Evolutionary conservation across 1,140 invertebrate species (phyloP).

Genomic region (Elymnias hypermnestra): DNA sequence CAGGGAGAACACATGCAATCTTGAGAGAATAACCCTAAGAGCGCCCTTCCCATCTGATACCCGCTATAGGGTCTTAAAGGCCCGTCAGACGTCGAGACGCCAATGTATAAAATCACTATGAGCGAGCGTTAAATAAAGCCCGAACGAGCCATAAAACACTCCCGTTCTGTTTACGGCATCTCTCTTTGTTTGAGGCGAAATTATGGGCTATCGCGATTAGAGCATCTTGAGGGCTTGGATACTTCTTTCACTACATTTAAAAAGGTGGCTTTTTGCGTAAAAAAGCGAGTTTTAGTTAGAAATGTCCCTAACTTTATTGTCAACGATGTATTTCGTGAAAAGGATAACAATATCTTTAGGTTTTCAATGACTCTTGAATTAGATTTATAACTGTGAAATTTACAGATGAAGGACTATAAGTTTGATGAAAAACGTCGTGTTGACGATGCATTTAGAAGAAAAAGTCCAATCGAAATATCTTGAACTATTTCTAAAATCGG

Average conservation of each 20-base stretch:
- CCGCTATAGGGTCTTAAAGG: conserved; percentile 29
- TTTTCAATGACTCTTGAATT: too few species aligned
- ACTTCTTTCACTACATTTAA: neutral
- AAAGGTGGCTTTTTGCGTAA: neutral
- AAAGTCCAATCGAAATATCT: too few species aligned
- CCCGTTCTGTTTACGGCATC: conserved; percentile 32
- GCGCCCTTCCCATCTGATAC: conserved; percentile 29
- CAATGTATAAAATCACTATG: conserved; percentile 53
- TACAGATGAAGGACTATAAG: too few species aligned
- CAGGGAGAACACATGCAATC: conserved; percentile 27
- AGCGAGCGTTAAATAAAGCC: conserved; percentile 52
- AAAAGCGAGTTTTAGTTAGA: too few species aligned
- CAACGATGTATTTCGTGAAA: too few species aligned
- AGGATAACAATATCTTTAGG: too few species aligned
- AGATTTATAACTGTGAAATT: too few species aligned
- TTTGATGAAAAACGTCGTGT: too few species aligned
- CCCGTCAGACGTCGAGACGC: conserved; percentile 35
- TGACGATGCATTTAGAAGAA: too few species aligned
- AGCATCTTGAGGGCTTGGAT: neutral
- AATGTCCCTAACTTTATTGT: too few species aligned
- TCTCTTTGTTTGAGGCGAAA: conserved; percentile 39
- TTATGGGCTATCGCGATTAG: conserved; percentile 11
- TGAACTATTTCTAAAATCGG: too few species aligned
- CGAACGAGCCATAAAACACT: conserved; percentile 49
- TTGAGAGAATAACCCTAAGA: conserved; percentile 22